A percentile compares a stretch with the other conserved stretches of the same genome.
Evolutionary conservation across 2,113 vertebrate species (phyloP).

Genomic region (Sinocyclocheilus rhinocerous): DNA sequence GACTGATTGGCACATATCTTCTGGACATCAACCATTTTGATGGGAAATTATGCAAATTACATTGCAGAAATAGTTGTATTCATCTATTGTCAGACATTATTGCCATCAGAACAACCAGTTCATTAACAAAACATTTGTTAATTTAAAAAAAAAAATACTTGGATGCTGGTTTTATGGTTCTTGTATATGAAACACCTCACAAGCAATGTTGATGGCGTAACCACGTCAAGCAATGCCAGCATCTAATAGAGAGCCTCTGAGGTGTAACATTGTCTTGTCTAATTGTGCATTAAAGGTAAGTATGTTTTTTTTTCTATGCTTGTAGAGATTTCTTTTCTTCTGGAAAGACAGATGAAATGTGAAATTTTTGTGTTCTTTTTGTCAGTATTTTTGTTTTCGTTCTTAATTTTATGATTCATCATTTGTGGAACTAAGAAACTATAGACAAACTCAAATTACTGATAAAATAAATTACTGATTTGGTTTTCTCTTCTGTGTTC

Average conservation of each 20-base stretch:
- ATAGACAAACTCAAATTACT: not conserved
- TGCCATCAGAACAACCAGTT: not conserved
- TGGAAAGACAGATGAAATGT: constrained; percentile 47
- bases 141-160: not conserved
- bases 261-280: constrained; percentile 37
- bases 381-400: not conserved
- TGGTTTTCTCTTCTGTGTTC: not conserved
- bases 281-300: constrained; percentile 75
- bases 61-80: constrained; percentile 2
- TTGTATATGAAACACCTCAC: not conserved
- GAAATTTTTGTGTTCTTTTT: constrained; percentile 34
- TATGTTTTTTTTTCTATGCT: constrained; percentile 64
- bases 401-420: not conserved
- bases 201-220: not conserved
- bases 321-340: constrained; percentile 61
- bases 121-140: constrained; percentile 3
- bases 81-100: not conserved
- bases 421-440: not conserved
- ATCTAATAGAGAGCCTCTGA: constrained; percentile 34
- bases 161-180: constrained; percentile 25
- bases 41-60: not conserved
- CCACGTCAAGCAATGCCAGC: constrained; percentile 32
- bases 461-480: not conserved
- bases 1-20: constrained; percentile 17
- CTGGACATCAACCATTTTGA: not conserved